These are phyloP conservation scores for Cerceris rybyensis DNA, from an alignment of 2,888 invertebrate genomes.

Conservation along the genomic window DNA sequence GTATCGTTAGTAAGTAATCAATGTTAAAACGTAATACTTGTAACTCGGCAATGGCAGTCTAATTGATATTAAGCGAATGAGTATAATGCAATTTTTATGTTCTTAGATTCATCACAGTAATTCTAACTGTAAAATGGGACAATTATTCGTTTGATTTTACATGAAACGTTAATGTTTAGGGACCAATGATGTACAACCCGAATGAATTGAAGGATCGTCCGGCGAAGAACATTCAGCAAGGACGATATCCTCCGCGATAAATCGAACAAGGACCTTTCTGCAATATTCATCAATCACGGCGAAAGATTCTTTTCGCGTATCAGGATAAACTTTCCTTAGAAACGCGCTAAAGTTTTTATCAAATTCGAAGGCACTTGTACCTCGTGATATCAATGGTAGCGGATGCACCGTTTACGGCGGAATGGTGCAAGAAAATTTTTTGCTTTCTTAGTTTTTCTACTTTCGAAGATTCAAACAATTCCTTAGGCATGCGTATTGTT, in stretches of 20 bases:
- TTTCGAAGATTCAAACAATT: not conserved
- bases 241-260: conserved; percentile 77
- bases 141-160: not conserved
- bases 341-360: conserved; percentile 20
- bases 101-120: no score
- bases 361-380: conserved; percentile 33
- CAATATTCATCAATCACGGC: conserved; percentile 19
- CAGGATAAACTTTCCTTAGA: conserved; percentile 16
- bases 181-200: conserved; percentile 79
- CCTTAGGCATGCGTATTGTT: not conserved
- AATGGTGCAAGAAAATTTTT: conserved; percentile 3
- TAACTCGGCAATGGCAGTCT: not conserved
- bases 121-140: no score
- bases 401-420: not conserved
- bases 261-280: conserved; percentile 20
- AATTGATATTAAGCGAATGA: not conserved
- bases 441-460: conserved; percentile 8
- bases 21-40: no score
- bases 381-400: conserved; percentile 27
- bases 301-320: conserved; percentile 8
- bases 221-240: conserved; percentile 67
- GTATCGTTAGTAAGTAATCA: no score
- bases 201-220: conserved; percentile 75
- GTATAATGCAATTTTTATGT: no score
- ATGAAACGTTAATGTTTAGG: conserved; percentile 65